Evolutionary conservation across 2,113 vertebrate genomes (phyloP).

Genomic region (Paralichthys olivaceus): DNA sequence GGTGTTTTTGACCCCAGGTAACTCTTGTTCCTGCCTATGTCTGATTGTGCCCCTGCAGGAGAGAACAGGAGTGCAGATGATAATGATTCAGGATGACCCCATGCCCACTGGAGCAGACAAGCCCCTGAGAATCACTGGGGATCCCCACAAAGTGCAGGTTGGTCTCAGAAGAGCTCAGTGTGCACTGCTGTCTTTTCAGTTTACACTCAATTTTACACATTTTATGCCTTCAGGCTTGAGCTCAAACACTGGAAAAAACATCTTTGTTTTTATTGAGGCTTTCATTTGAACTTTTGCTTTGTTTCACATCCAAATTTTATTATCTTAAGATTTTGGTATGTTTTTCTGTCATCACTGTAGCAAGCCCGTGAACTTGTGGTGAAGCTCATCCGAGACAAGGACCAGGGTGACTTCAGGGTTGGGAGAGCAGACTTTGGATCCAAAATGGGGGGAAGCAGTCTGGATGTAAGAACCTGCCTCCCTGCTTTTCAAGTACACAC

Average conservation of each 20-base stretch:
- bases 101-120: slow-evolving; percentile 98
- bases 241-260: slow-evolving; percentile 8
- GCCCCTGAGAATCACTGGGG: slow-evolving; percentile 96
- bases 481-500: neutral
- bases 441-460: slow-evolving; percentile 91
- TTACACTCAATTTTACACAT: slow-evolving; percentile 59
- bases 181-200: slow-evolving; percentile 21
- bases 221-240: slow-evolving; percentile 25
- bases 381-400: slow-evolving; percentile 97
- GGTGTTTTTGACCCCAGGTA: slow-evolving; percentile 34
- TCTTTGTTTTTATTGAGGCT: neutral
- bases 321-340: neutral
- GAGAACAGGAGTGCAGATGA: slow-evolving; percentile 98
- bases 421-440: slow-evolving; percentile 91
- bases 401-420: slow-evolving; percentile 93
- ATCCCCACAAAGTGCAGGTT: slow-evolving; percentile 98
- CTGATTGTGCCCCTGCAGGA: slow-evolving; percentile 83
- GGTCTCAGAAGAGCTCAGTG: slow-evolving; percentile 27
- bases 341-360: slow-evolving; percentile 70
- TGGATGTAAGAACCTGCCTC: slow-evolving; percentile 86
- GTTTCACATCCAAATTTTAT: neutral
- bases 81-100: slow-evolving; percentile 98
- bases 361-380: slow-evolving; percentile 98
- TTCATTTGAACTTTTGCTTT: neutral
- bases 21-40: slow-evolving; percentile 27